These are phyloP conservation scores for Neolamprologus brichardi DNA, from an alignment of 2,113 vertebrate genomes.

Conservation along the genomic window DNA sequence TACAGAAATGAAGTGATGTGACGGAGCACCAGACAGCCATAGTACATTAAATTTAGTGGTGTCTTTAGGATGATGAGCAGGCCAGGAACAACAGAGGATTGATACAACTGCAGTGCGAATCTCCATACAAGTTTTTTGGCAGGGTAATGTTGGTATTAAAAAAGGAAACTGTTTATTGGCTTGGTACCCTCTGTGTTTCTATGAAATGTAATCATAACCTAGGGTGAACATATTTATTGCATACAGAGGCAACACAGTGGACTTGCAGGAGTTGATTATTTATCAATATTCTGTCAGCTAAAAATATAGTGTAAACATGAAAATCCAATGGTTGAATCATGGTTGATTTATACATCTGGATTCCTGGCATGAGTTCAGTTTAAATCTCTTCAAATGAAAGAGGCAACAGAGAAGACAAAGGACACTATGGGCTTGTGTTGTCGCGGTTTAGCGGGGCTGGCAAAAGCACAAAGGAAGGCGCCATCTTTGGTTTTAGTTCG, in stretches of 20 bases:
- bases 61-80: slow-evolving; percentile 40
- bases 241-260: slow-evolving; percentile 33
- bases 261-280: slow-evolving; percentile 26
- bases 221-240: slow-evolving; percentile 53
- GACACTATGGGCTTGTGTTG: neutral
- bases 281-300: slow-evolving; percentile 38
- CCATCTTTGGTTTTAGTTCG: neutral
- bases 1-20: neutral
- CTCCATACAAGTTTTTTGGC: slow-evolving; percentile 53
- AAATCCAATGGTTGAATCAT: slow-evolving; percentile 7
- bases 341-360: slow-evolving; percentile 15
- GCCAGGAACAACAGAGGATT: slow-evolving; percentile 20
- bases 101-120: slow-evolving; percentile 37
- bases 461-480: neutral
- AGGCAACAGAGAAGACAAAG: slow-evolving; percentile 4
- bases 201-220: slow-evolving; percentile 59
- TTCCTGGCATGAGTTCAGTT: neutral
- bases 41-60: slow-evolving; percentile 22
- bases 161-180: slow-evolving; percentile 55
- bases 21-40: neutral
- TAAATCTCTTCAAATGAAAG: slow-evolving; percentile 31
- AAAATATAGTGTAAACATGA: slow-evolving; percentile 26
- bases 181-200: slow-evolving; percentile 36
- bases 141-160: slow-evolving; percentile 20
- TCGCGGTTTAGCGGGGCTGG: neutral